A percentile compares a stretch with the other conserved stretches of the same genome.
These are phyloP conservation scores for Danio aesculapii DNA, from an alignment of 2,797 vertebrate genomes.

Conservation along the genomic window DNA sequence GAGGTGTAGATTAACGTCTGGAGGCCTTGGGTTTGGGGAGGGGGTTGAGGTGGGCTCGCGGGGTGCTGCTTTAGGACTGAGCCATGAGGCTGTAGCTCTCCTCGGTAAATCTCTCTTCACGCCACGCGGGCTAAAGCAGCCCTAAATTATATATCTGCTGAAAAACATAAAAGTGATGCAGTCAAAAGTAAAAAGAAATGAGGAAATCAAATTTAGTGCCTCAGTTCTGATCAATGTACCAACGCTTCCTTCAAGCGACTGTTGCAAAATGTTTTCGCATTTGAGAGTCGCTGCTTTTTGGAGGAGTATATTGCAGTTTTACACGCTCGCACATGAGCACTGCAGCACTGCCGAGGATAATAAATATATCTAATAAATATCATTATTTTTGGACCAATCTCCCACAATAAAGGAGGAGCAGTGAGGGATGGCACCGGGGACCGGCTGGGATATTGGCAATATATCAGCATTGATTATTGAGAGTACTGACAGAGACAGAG, in stretches of 20 bases:
- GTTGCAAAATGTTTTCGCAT: not conserved
- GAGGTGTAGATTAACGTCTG: slow-evolving; percentile 86
- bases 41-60: slow-evolving; percentile 19
- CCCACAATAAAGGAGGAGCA: slow-evolving; percentile 76
- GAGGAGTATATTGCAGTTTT: slow-evolving; percentile 3
- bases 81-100: slow-evolving; percentile 59
- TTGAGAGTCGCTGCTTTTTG: not conserved
- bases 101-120: slow-evolving; percentile 45
- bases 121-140: slow-evolving; percentile 20
- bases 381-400: slow-evolving; percentile 85
- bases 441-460: slow-evolving; percentile 85
- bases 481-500: slow-evolving; percentile 64
- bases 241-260: slow-evolving; percentile 11
- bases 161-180: slow-evolving; percentile 38
- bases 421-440: slow-evolving; percentile 82
- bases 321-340: slow-evolving; percentile 21
- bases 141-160: slow-evolving; percentile 37
- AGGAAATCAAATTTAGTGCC: slow-evolving; percentile 48
- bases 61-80: slow-evolving; percentile 56
- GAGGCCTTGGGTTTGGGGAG: slow-evolving; percentile 79
- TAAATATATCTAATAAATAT: slow-evolving; percentile 89
- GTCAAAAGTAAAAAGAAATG: slow-evolving; percentile 48
- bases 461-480: slow-evolving; percentile 90
- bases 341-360: slow-evolving; percentile 79
- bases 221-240: slow-evolving; percentile 24